A percentile compares a stretch with the other conserved stretches of the same genome.
Evolutionary conservation across 2,797 vertebrate genomes (phyloP).

Genomic region (Sebastes oblongus): DNA sequence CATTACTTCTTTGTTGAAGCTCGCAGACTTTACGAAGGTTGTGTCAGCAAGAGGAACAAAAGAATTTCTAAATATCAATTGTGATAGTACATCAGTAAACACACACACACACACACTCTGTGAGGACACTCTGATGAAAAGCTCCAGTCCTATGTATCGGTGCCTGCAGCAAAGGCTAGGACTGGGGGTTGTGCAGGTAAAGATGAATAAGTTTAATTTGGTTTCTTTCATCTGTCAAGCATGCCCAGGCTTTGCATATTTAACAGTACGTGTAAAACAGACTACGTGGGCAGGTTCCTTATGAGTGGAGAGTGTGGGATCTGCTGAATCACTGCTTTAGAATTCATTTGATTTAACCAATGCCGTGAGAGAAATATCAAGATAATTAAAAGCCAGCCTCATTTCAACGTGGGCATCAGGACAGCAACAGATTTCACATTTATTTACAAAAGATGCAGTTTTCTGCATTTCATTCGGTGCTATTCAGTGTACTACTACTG

Average conservation of each 20-base stretch:
- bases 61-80: conserved; percentile 37
- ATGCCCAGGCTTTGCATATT: conserved; percentile 62
- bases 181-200: conserved; percentile 36
- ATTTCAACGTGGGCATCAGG: background rate
- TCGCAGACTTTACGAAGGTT: conserved; percentile 17
- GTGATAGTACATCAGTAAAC: conserved; percentile 46
- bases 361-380: conserved; percentile 26
- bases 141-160: conserved; percentile 2
- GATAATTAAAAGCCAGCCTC: conserved; percentile 31
- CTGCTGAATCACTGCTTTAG: conserved; percentile 56
- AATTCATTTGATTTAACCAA: conserved; percentile 29
- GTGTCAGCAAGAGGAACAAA: conserved; percentile 52
- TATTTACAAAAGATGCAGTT: background rate
- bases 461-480: background rate
- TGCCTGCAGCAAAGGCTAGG: conserved; percentile 24
- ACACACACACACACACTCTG: conserved; percentile 6
- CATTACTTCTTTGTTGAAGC: conserved; percentile 36
- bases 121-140: conserved; percentile 9
- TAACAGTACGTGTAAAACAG: conserved; percentile 53
- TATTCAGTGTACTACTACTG: no score
- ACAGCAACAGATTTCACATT: background rate
- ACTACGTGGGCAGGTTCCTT: conserved; percentile 50
- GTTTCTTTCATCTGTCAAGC: conserved; percentile 68
- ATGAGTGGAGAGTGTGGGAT: conserved; percentile 39
- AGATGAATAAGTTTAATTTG: conserved; percentile 68